Base-by-base conservation (phyloP, 2,888 invertebrate species). In the Trichacis sp. region DNA sequence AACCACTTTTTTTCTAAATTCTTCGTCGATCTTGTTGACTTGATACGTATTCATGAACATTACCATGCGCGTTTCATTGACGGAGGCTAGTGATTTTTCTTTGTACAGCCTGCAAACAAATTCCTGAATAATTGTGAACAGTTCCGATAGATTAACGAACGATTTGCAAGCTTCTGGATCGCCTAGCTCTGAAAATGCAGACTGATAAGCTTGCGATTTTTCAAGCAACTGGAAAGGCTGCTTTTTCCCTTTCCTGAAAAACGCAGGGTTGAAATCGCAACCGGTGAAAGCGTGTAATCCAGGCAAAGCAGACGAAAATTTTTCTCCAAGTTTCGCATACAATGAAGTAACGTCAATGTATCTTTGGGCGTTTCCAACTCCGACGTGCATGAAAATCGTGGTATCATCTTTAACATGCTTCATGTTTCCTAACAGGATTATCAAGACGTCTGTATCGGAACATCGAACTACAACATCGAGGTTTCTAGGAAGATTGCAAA, bases 391-490 rank as follows among this genome's bases (percentile, higher is more conserved):
- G 18, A 40, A 20, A 45, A 54, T 63, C 46, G 62, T 11, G 12
- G 57, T n/a, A 53, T 45, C 40, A 46, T 48, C 14, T 47, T 61
- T 1, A 24, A 71, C 11, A 49, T 64, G 24, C 36, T 48, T 38
- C 58, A 61, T 64, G 11, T 73, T 70, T 58, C 60, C 66, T 11
- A 73, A 61, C 64, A 73, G 66, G 48, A 75, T 73, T 6, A 72
- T 33, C 6, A 69, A 66, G 49, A 74, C 72, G 51, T 75, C 70
- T 12, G 72, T 67, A 66, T 74, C 72, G 38, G 70, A 72, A 51
- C 71, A 73, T 58, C 72, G 62, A 24, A 74, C 47, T 51, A 61
- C 49, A 24, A 24, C 24, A 24, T 24, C 8, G 24, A n/a, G 8
- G 2, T 33, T 6, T 11, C 33, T 6, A 11, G 33, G 33, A 30